Base-by-base conservation (phyloP, 2,888 invertebrate species). In the Clivina fossor region DNA sequence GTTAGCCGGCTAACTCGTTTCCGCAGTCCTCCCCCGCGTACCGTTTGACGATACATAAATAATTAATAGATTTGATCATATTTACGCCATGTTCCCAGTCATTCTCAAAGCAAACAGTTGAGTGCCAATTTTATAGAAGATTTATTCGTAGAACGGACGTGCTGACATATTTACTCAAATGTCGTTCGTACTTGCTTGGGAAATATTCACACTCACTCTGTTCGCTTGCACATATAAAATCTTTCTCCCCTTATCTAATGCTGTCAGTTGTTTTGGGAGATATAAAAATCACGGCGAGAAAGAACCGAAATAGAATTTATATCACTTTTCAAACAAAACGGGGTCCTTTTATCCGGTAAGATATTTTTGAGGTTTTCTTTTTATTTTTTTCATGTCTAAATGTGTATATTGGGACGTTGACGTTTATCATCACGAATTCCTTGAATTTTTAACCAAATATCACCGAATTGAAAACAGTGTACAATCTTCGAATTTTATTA, bases 41-140 rank as follows among this genome's bases (percentile, higher is more conserved):
- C 33, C 32, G 15, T n/a, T n/a, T n/a, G n/a, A n/a, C 28, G 38
- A 49, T 48, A 48, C 49, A 49, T 49, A 49, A 49, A 49, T 49
- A 49, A 49, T 49, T 49, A 49, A 49, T 40, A 49, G 30, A 38
- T 32, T 33, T 38, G 40, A 49, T 49, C 49, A 37, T 20, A 49
- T 49, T 49, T 48, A 48, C 40, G 8, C 38, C n/a, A 28, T 28
- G 49, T n/a, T 46, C 38, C n/a, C 28, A 19, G 49, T n/a, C 33
- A 5, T 35, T 35, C 33, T 46, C 26, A 37, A 48, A 48, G 35
- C 37, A 18, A 48, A 48, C n/a, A 44, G 44, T 28, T 28, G 28
- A 35, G 32, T 46, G 33, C 46, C 46, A 46, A 46, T 46, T 46
- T 46, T 46, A 46, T 46, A 33, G 33, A 32, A 32, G 33, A 46